These are phyloP conservation scores for Octopus bimaculoides DNA, from an alignment of 1,140 invertebrate genomes.

Conservation along the genomic window DNA sequence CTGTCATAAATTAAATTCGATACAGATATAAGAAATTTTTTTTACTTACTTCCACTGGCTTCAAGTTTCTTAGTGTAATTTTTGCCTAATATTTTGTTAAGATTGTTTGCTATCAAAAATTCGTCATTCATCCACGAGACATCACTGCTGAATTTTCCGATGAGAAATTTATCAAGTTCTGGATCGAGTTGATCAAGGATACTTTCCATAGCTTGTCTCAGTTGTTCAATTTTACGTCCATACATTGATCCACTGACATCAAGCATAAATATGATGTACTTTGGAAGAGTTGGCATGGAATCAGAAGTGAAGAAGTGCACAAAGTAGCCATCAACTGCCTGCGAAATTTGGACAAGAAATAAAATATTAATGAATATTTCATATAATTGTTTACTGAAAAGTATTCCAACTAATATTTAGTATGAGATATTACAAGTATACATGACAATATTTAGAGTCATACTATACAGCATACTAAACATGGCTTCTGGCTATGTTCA, in stretches of 20 bases:
- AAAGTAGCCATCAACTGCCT: conserved; percentile 75
- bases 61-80: conserved; percentile 10
- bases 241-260: conserved; percentile 72
- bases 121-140: conserved; percentile 15
- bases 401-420: no score
- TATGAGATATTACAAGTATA: no score
- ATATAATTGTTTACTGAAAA: no score
- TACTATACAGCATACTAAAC: no score
- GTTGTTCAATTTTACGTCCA: conserved; percentile 65
- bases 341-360: conserved; percentile 11
- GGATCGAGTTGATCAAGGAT: conserved; percentile 65
- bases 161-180: conserved; percentile 65
- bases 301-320: conserved; percentile 72
- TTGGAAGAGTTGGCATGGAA: conserved; percentile 61
- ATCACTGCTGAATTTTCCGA: conserved; percentile 42
- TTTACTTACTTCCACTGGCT: no score
- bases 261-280: conserved; percentile 72
- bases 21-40: no score
- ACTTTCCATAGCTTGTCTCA: conserved; percentile 67
- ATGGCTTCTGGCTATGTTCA: no score
- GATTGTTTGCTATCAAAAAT: conserved; percentile 26
- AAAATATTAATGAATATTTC: no score
- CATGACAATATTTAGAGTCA: no score
- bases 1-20: no score
- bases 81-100: conserved; percentile 32